Conservation (phyloP, 2,113 vertebrate species). For the Anguilla rostrata region DNA sequence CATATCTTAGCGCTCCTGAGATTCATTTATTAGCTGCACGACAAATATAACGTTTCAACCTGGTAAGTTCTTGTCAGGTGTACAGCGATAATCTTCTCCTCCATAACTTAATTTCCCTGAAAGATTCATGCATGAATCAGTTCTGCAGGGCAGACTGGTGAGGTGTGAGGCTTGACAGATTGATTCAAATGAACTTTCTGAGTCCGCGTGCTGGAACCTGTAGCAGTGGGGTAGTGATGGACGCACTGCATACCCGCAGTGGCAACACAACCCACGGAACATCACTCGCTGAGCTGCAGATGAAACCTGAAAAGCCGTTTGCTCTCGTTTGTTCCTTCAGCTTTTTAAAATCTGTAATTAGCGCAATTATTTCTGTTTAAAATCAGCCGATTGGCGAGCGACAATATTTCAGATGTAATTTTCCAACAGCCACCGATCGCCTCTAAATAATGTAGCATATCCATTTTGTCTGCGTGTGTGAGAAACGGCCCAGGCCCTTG, state of each 20-base stretch:
- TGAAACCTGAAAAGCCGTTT: slow-evolving; percentile 17
- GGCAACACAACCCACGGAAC: not conserved
- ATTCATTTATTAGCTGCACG: not conserved
- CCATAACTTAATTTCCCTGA: not conserved
- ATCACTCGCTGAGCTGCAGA: not conserved
- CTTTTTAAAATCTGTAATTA: slow-evolving; percentile 24
- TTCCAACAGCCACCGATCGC: not conserved
- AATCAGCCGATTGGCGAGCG: slow-evolving; percentile 1
- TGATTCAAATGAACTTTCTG: not conserved
- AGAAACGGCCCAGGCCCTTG: slow-evolving; percentile 36
- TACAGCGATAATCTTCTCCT: too few relatives aligned
- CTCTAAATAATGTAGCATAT: slow-evolving; percentile 27
- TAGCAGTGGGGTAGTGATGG: not conserved
- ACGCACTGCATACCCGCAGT: not conserved
- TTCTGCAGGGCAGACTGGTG: not conserved
- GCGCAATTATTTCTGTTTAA: slow-evolving; percentile 24
- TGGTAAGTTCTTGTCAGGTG: too few relatives aligned
- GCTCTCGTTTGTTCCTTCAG: slow-evolving; percentile 5
- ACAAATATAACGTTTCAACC: not conserved
- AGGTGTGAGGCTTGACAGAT: not conserved
- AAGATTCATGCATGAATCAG: not conserved
- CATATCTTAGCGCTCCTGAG: not conserved
- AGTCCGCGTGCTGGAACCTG: not conserved
- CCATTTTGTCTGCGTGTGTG: slow-evolving; percentile 29
- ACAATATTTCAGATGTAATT: not conserved